Evolutionary conservation across 2,797 vertebrate genomes (phyloP), one percentile per base, ranked within the genome.

Genomic region (Fratercula arctica): DNA sequence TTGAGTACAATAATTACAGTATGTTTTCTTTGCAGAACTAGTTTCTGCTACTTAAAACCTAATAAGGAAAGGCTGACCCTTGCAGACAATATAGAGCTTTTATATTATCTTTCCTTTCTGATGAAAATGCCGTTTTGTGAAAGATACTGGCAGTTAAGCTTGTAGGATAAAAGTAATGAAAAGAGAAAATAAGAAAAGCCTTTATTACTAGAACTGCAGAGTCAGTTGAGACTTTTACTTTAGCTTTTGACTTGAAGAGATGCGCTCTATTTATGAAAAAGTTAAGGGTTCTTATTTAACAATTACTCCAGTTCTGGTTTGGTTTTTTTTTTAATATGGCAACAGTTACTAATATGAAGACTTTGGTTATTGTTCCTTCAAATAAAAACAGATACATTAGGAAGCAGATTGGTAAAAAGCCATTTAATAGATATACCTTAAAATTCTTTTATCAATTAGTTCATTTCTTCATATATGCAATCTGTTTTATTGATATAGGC

Each of bases 1-100:
- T 97, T 95, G 97, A 97, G 95, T 97, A 95, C 86, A 97, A 94
- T 97, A 95, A 97, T 97, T 95, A 93, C 94, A 97, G 90, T 95
- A 93, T 96, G 93, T 93, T 94, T 96, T 97, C 94, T 96, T 93
- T 89, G 72, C 95, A 96, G 95, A 96, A 96, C 89, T 96, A 95
- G 91, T 95, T 97, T 94, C 96, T 97, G 94, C 96, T 96, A 93
- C 93, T 97, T 97, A 97, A 97, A 97, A 96, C 93, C 96, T 96
- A 97, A 95, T 95, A 95, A 97, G 86, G 85, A 81, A 83, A 96
- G 92, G 88, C 94, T 97, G 94, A 95, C 95, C 93, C 93, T 95
- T 91, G 91, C 92, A 82, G 86, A 70, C 96, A 97, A 96, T 97
- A 23, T n/a, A 89, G 89, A 95, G 91, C 90, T 95, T 95, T 96